Evolutionary conservation across 2,888 invertebrate genomes (phyloP).

Genomic region (Euproctis similis): DNA sequence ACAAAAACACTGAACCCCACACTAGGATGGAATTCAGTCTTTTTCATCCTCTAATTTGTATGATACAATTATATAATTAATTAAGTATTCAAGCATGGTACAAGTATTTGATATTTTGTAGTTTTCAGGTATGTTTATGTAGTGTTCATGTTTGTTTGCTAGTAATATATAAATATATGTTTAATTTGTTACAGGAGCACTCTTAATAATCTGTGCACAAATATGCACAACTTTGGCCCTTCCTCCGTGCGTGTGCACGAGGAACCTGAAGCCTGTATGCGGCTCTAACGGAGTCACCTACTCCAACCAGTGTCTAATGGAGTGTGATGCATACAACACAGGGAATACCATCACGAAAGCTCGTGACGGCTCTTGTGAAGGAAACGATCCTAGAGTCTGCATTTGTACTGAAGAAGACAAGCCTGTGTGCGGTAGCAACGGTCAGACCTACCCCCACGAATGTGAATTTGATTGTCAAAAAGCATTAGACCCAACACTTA

Average conservation of each 20-base stretch:
- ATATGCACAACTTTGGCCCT: conserved; percentile 23
- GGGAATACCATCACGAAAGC: neutral
- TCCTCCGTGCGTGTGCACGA: conserved; percentile 20
- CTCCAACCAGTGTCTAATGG: conserved; percentile 48
- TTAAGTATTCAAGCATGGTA: too few relatives aligned
- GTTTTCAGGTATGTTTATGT: too few relatives aligned
- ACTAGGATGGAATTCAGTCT: too few relatives aligned
- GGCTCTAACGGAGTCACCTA: conserved; percentile 78
- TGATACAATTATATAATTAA: too few relatives aligned
- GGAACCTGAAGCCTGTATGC: conserved; percentile 17
- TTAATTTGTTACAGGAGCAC: conserved; percentile 24
- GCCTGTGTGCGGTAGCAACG: conserved; percentile 4
- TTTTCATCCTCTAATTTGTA: too few relatives aligned
- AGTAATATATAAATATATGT: too few relatives aligned
- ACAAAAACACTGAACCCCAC: too few relatives aligned
- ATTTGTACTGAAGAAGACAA: neutral
- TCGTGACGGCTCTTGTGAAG: conserved; percentile 1
- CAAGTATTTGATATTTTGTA: too few relatives aligned
- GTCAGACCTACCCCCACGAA: conserved; percentile 1
- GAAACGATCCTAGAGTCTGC: neutral
- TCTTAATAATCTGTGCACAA: conserved; percentile 27
- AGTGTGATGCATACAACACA: conserved; percentile 11
- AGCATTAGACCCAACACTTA: neutral
- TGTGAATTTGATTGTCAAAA: neutral
- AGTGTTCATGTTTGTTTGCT: too few relatives aligned